A percentile compares a stretch with the other conserved stretches of the same genome.
phyloP scores from a whole-genome alignment of 2,888 invertebrate genomes.

The Erebia ligea region DNA sequence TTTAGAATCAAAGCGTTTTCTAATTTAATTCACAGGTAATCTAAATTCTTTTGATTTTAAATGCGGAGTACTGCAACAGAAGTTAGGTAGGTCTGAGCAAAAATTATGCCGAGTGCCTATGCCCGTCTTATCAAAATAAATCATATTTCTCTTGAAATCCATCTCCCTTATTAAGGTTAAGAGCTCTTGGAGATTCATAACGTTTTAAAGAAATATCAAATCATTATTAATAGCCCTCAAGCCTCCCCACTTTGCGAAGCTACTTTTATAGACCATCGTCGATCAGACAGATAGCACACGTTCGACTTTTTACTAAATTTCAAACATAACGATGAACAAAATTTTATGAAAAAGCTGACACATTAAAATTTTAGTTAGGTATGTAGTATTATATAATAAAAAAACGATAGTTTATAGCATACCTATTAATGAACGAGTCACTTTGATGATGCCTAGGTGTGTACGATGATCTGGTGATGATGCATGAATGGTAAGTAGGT shows the following conservation, averaged over 20 bases:
- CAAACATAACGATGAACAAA: constrained; percentile 4
- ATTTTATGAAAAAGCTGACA: background rate
- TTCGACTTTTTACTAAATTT: constrained; percentile 17
- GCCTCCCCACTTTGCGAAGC: constrained; percentile 27
- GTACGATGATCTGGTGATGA: too few relatives aligned
- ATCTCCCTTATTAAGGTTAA: constrained; percentile 40
- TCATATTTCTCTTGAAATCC: constrained; percentile 37
- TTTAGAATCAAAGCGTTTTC: background rate
- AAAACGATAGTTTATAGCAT: too few relatives aligned
- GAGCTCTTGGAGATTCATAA: constrained; percentile 40
- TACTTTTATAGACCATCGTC: constrained; percentile 6
- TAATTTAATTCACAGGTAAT: background rate
- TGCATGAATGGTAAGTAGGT: too few relatives aligned
- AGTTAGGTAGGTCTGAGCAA: background rate
- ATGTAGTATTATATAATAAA: too few relatives aligned
- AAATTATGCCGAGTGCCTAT: constrained; percentile 16
- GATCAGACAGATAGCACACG: constrained; percentile 26
- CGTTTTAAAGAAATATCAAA: constrained; percentile 41
- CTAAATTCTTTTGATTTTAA: background rate
- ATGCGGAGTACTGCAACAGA: background rate
- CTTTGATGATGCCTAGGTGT: too few relatives aligned
- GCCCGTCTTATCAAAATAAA: constrained; percentile 30
- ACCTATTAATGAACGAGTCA: too few relatives aligned
- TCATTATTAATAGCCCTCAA: constrained; percentile 40
- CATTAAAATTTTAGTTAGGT: background rate